A percentile compares a stretch with the other conserved stretches of the same genome.
Evolutionary conservation across 2,888 invertebrate species (phyloP).

Genomic region (Frankliniella fusca): DNA sequence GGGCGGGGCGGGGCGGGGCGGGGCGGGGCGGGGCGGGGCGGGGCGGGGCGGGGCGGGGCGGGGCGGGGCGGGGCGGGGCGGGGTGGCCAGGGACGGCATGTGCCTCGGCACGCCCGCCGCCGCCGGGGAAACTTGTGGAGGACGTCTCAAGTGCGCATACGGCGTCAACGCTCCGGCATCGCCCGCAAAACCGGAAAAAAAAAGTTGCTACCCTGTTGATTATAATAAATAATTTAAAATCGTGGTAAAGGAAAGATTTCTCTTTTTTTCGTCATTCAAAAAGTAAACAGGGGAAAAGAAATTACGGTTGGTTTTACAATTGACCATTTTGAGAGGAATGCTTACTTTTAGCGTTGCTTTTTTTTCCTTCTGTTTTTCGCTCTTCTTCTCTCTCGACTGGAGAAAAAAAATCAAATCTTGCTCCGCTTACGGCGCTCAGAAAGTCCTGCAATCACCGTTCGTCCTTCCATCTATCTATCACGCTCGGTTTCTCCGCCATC

Average conservation of each 20-base stretch:
- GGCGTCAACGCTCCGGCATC: not conserved
- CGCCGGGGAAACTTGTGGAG: not conserved
- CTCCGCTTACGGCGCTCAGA: too few relatives aligned
- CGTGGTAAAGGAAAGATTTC: too few relatives aligned
- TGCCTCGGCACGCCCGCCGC: not conserved
- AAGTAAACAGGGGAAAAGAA: not conserved
- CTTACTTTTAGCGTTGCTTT: too few relatives aligned
- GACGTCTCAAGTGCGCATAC: not conserved
- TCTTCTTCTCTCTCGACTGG: too few relatives aligned
- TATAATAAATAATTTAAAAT: not conserved
- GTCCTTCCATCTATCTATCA: too few relatives aligned
- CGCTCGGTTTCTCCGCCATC: too few relatives aligned
- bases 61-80: not conserved
- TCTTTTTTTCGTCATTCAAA: not conserved
- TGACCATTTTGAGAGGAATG: too few relatives aligned
- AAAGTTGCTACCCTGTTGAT: not conserved
- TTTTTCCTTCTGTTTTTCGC: too few relatives aligned
- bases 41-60: not conserved
- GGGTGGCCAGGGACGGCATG: not conserved
- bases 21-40: not conserved
- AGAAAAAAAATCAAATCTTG: too few relatives aligned
- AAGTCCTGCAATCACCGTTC: too few relatives aligned
- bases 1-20: not conserved
- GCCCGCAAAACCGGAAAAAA: not conserved
- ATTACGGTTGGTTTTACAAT: too few relatives aligned